Base-by-base conservation (phyloP, 2,113 vertebrate species). In the Toxotes chatareus region DNA sequence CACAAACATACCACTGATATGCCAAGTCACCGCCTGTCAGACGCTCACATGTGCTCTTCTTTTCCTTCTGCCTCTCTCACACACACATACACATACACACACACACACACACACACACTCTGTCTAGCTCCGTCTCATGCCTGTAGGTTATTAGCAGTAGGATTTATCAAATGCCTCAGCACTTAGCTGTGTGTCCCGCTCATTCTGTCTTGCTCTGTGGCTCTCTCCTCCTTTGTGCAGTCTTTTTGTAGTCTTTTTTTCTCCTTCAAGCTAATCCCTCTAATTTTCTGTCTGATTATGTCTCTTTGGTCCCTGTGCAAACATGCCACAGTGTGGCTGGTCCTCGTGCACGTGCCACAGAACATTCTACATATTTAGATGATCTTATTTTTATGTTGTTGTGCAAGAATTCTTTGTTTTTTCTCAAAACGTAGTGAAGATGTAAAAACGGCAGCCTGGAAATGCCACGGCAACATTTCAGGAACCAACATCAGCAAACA, bases 21-120 rank as follows among this genome's bases (percentile, higher is more conserved):
- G 92, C 88, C 88, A 91, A 91, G 88, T 91, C 86, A 91, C 79
- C 16, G 72, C 77, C 76, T 51, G 73, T 80, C 87, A 82, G 80
- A 72, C 23, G 16, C 59, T 72, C 70, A 65, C 17, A 40, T 73
- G 63, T 49, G 32, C 61, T 14, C 55, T 51, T 27, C 21, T 65
- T 84, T 51, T n/a, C 84, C 63, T 73, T 66, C 42, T 47, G 11
- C n/a, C 57, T 75, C 61, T 23, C 16, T 51, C 55, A 11, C 71
- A 61, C 76, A 53, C 78, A 27, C 27, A 27, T 27, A 27, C 27
- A 27, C 27, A 27, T 27, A 27, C 27, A 27, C 27, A 27, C 27
- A 27, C 27, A 27, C 27, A 65, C 63, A 73, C 61, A 60, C 57
- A 65, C 57, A 72, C 80, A 69, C 57, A 9, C 61, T 34, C 71